Evolutionary conservation across 2,797 vertebrate genomes (phyloP).

Genomic region (Gallirallus australis): DNA sequence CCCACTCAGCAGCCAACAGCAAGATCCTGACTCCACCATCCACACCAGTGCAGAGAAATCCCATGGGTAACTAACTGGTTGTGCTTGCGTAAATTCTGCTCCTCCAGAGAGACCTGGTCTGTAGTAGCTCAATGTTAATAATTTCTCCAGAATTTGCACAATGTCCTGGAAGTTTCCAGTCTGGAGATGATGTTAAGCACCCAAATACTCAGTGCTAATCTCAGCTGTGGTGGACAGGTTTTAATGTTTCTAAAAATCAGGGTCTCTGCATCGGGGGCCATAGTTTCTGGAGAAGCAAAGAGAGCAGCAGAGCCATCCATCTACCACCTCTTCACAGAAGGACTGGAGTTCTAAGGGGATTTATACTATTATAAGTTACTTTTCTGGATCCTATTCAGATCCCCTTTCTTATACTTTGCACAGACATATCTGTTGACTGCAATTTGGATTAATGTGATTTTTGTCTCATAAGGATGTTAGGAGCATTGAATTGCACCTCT

Average conservation of each 20-base stretch:
- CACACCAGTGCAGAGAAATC: rapidly evolving
- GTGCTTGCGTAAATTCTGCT: background rate
- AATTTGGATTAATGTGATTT: background rate
- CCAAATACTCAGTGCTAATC: background rate
- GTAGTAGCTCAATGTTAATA: background rate
- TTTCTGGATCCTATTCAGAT: background rate
- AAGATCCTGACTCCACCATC: background rate
- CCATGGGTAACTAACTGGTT: rapidly evolving
- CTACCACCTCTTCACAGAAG: background rate
- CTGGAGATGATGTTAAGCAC: background rate
- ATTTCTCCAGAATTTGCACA: background rate
- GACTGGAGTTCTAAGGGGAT: background rate
- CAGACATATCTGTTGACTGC: background rate
- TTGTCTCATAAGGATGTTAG: background rate
- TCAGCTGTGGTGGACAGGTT: background rate
- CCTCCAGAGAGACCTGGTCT: background rate
- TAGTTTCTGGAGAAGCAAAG: background rate
- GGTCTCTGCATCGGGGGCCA: rapidly evolving
- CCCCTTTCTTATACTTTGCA: background rate
- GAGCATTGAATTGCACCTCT: background rate
- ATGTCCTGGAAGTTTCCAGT: background rate
- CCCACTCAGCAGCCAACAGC: background rate
- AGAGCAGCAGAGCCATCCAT: background rate
- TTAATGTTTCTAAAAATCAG: background rate
- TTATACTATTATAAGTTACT: background rate